Evolutionary conservation across 2,888 invertebrate species (phyloP).

Genomic region (Spilosoma lubricipeda): DNA sequence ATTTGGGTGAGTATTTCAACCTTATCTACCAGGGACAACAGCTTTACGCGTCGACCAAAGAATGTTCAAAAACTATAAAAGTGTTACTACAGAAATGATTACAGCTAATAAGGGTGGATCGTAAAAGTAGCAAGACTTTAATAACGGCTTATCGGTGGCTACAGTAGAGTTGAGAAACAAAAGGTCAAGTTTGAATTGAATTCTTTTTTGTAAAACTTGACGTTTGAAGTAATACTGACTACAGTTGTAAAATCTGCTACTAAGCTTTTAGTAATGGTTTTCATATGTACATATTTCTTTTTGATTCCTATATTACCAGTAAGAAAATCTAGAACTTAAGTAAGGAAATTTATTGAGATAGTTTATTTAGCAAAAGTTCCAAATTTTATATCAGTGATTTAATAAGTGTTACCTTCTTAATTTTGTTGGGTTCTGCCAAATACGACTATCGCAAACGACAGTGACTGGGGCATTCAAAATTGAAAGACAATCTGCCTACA

Average conservation of each 20-base stretch:
- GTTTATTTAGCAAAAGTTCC: neutral
- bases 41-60: slow-evolving; percentile 41
- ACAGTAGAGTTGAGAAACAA: neutral
- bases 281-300: neutral
- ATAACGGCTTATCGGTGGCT: neutral
- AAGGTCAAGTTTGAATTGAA: neutral
- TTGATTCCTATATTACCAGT: neutral
- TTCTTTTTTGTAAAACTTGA: neutral
- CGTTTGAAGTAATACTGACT: neutral
- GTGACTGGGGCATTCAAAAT: neutral
- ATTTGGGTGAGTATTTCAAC: slow-evolving; percentile 56
- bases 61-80: slow-evolving; percentile 51
- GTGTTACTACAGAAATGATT: slow-evolving; percentile 36
- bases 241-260: too few relatives aligned
- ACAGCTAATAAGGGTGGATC: slow-evolving; percentile 28
- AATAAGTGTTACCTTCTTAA: neutral
- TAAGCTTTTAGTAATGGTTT: too few relatives aligned
- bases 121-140: slow-evolving; percentile 23
- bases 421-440: neutral
- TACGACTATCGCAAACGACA: neutral
- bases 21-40: slow-evolving; percentile 51
- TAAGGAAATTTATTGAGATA: neutral
- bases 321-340: neutral
- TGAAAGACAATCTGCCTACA: neutral
- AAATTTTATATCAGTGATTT: neutral